Evolutionary conservation across 2,888 invertebrate species (phyloP), one percentile per base, ranked within the genome.

Genomic region (Tenthredo amoena): DNA sequence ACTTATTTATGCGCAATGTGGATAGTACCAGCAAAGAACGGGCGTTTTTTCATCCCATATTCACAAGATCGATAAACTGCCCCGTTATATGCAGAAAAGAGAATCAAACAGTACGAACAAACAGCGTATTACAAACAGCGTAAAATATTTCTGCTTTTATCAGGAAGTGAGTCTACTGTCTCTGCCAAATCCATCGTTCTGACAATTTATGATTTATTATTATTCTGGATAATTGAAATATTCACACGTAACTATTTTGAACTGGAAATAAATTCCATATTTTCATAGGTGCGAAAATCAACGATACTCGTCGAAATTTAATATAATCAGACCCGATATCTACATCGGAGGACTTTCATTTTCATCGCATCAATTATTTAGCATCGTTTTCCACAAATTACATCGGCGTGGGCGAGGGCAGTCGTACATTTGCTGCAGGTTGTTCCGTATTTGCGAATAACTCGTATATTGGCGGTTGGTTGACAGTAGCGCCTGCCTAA

Each of bases 401-500:
- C 55, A 77, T 31, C 12, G 31, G 47, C 31, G 18, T 31, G 76
- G 50, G n/a, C 15, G 76, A 26, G 26, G 3, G 18, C 2, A 21
- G 50, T 26, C 9, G n/a, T 18, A 50, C 15, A 31, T 50, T 50
- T 26, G 6, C 43, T 43, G 74, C 21, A 21, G 10, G 15, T 43
- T 62, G 43, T 58, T 62, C 12, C 21, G 62, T 26, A 21, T 37
- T 81, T 62, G 18, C 62, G 43, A 81, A 81, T 62, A 81, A 40
- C n/a, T 37, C 58, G 55, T 81, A 55, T 31, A 65, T 81, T 81
- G 81, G 58, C 65, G 62, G n/a, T 62, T 15, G 62, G 37, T 15
- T 62, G 62, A 81, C 81, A 62, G 81, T 62, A 81, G 65, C 81
- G 62, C 81, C 81, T 81, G 81, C 37, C 65, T 43, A 65, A 81